Percentiles rank a stretch among this genome's conserved stretches.
Conservation (phyloP, 2,888 invertebrate genomes). For the Eupithecia dodoneata region DNA sequence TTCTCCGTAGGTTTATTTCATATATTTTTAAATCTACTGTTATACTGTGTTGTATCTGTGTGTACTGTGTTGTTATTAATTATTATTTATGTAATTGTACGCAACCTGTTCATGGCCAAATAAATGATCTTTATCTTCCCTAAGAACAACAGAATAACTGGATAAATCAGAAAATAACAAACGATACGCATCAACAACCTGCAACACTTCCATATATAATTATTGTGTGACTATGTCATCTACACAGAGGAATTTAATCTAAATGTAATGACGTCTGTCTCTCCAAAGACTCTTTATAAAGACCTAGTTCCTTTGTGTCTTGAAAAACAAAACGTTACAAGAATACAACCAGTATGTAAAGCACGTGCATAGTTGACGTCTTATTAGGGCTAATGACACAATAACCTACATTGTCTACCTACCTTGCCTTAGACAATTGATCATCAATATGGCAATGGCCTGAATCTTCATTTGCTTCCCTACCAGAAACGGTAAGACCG, state of each 20-base stretch:
- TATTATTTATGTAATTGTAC: too few species aligned
- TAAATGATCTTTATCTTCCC: background rate
- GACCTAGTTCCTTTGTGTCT: constrained; percentile 4
- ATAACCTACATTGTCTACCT: constrained; percentile 44
- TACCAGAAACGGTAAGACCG: constrained; percentile 54
- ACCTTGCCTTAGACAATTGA: constrained; percentile 10
- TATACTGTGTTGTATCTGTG: too few species aligned
- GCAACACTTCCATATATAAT: background rate
- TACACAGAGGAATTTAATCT: background rate
- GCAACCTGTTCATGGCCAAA: too few species aligned
- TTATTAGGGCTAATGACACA: constrained; percentile 46
- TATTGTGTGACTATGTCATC: background rate
- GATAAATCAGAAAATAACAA: background rate
- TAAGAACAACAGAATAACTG: constrained; percentile 19
- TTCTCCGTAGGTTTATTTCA: too few species aligned
- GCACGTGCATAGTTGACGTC: constrained; percentile 25
- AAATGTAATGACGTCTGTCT: background rate
- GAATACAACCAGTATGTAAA: constrained; percentile 21
- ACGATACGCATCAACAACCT: background rate
- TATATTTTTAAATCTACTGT: too few species aligned
- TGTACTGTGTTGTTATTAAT: too few species aligned
- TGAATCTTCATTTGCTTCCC: constrained; percentile 54
- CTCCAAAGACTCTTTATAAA: background rate
- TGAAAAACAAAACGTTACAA: constrained; percentile 1
- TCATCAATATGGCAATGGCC: constrained; percentile 20